Evolutionary conservation across 2,113 vertebrate genomes (phyloP).

Genomic region (Pimephales promelas): DNA sequence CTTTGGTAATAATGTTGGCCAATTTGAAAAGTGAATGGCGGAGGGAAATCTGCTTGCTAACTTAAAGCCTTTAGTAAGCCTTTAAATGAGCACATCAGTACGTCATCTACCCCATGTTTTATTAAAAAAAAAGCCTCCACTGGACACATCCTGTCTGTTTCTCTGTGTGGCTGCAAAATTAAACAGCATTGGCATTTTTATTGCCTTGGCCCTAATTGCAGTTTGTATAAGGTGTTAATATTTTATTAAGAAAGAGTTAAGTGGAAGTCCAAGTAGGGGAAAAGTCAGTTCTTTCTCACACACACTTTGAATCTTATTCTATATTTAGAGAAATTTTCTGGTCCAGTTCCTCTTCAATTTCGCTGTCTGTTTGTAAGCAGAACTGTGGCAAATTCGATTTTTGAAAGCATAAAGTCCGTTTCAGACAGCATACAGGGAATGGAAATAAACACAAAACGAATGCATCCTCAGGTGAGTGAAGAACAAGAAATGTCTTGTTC

Average conservation of each 20-base stretch:
- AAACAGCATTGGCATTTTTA: neutral
- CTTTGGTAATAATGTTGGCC: neutral
- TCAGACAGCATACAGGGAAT: neutral
- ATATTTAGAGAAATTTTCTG: slow-evolving; percentile 46
- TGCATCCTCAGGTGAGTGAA: slow-evolving; percentile 32
- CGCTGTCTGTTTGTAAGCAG: slow-evolving; percentile 21
- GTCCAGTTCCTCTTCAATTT: slow-evolving; percentile 36
- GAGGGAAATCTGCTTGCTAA: neutral
- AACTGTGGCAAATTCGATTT: slow-evolving; percentile 30
- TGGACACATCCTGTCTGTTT: neutral
- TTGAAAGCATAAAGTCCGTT: neutral
- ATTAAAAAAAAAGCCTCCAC: neutral
- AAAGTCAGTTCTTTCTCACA: neutral
- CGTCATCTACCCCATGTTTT: neutral
- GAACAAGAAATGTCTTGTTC: neutral
- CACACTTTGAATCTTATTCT: slow-evolving; percentile 19
- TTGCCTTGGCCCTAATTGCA: slow-evolving; percentile 18
- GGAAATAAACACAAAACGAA: neutral
- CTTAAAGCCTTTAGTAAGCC: slow-evolving; percentile 3
- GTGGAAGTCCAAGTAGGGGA: slow-evolving; percentile 2
- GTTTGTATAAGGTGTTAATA: slow-evolving; percentile 47
- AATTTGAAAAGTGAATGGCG: neutral
- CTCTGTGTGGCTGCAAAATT: neutral
- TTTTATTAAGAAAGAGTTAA: slow-evolving; percentile 34
- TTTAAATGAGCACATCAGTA: neutral